phyloP scores from a whole-genome alignment of 2,113 vertebrate species.

The Mystacornis crossleyi region DNA sequence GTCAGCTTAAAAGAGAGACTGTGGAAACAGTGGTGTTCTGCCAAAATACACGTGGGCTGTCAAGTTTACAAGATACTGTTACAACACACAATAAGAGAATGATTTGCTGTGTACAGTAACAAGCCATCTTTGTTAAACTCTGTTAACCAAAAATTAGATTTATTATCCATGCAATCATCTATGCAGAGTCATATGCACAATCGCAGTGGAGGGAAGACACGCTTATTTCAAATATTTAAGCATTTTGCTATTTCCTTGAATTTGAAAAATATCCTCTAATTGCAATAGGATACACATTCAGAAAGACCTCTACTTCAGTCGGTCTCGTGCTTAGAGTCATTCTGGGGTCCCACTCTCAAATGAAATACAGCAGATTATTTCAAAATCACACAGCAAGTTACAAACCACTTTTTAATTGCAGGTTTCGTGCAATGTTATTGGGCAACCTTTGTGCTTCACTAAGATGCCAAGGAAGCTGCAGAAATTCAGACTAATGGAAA shows the following conservation, averaged over 20 bases:
- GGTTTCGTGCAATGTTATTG: neutral
- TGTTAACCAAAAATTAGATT: neutral
- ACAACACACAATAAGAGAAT: slow-evolving; percentile 34
- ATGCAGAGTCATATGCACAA: neutral
- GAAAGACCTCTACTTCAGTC: neutral
- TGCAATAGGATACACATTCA: neutral
- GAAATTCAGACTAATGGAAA: neutral
- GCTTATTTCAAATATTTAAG: neutral
- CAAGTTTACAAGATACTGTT: slow-evolving; percentile 37
- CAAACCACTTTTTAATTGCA: neutral
- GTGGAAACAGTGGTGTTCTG: slow-evolving; percentile 15
- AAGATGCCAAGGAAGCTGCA: neutral
- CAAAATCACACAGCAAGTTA: neutral
- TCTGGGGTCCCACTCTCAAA: neutral
- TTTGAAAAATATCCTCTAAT: neutral
- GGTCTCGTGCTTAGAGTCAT: neutral
- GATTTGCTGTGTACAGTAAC: neutral
- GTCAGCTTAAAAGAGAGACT: slow-evolving; percentile 43
- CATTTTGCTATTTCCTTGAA: neutral
- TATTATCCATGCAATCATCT: neutral
- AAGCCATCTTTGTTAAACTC: slow-evolving; percentile 16
- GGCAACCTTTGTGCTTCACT: neutral
- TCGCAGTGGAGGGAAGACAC: neutral
- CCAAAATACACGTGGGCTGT: slow-evolving; percentile 38
- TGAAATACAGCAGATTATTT: neutral